phyloP scores from a whole-genome alignment of 2,797 vertebrate genomes.

The Vipera ursinii region DNA sequence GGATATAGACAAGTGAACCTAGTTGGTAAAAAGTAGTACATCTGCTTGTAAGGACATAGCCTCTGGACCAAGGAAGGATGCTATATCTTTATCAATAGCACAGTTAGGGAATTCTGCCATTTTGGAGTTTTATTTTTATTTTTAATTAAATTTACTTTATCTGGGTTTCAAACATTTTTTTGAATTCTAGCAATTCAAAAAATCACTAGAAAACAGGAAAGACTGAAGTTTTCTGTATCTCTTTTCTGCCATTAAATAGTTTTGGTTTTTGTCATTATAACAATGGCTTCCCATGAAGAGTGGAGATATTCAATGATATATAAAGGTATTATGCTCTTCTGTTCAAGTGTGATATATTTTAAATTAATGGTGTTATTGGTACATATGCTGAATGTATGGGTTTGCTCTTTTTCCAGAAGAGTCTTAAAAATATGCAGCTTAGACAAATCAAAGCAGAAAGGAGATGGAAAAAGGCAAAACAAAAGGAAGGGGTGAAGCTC shows the following conservation, averaged over 20 bases:
- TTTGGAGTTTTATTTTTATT: neutral
- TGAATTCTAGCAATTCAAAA: no score
- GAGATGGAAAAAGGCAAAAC: neutral
- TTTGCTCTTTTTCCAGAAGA: neutral
- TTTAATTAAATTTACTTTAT: neutral
- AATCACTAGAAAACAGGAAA: neutral
- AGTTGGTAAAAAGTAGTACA: neutral
- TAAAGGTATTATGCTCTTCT: neutral
- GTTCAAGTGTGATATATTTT: neutral
- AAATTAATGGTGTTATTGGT: neutral
- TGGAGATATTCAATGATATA: neutral
- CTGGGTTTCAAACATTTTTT: neutral
- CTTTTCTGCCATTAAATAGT: neutral
- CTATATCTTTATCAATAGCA: neutral
- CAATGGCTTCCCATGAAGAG: neutral
- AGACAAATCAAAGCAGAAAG: neutral
- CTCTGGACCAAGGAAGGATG: neutral
- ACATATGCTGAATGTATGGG: neutral
- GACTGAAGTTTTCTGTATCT: neutral
- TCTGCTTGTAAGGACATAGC: neutral
- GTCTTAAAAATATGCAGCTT: neutral
- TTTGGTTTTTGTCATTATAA: neutral
- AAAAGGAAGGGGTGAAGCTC: slow-evolving; percentile 3
- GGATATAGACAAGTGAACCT: neutral
- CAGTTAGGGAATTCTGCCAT: neutral